phyloP scores from a whole-genome alignment of 64 coral and sea anemone genomes.

The Pachyseris speciosa region DNA sequence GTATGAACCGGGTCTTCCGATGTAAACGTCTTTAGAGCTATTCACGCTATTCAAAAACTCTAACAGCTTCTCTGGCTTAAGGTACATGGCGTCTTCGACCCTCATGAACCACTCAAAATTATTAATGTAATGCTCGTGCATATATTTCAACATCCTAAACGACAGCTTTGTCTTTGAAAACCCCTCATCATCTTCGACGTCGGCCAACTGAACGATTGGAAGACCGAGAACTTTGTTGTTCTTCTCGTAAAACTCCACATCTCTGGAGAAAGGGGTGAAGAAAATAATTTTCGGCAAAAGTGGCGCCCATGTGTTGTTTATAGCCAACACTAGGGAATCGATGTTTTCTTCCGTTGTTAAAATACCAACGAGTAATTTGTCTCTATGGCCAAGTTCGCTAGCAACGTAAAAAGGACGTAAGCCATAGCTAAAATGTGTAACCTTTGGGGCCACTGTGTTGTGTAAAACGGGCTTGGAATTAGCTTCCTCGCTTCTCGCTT shows the following conservation, averaged over 20 bases:
- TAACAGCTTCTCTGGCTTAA: constrained; percentile 88
- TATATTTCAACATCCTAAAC: constrained; percentile 99
- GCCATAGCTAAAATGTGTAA: constrained; percentile 80
- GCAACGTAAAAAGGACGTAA: constrained; percentile 95
- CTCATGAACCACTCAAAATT: constrained; percentile 98
- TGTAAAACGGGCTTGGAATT: constrained; percentile 56
- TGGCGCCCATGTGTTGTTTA: constrained; percentile 98
- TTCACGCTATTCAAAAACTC: constrained; percentile 89
- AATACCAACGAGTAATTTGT: constrained; percentile 90
- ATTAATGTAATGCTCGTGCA: constrained; percentile 89
- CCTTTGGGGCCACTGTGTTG: constrained; percentile 81
- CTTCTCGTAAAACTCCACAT: constrained; percentile 94
- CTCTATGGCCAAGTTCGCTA: constrained; percentile 95
- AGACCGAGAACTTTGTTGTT: constrained; percentile 91
- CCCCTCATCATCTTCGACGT: constrained; percentile 84
- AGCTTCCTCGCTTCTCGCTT: constrained; percentile 46
- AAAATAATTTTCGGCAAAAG: constrained; percentile 87
- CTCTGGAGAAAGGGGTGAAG: constrained; percentile 89
- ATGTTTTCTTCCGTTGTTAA: constrained; percentile 86
- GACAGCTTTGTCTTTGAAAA: constrained; percentile 84
- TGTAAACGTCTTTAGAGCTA: constrained; percentile 91
- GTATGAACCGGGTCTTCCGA: constrained; percentile 75
- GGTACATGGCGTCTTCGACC: constrained; percentile 82
- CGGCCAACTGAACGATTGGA: constrained; percentile 84
- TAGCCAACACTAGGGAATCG: constrained; percentile 83